A percentile compares a stretch with the other conserved stretches of the same genome.
Conservation (phyloP, 2,888 invertebrate genomes). For the Tipula unca region DNA sequence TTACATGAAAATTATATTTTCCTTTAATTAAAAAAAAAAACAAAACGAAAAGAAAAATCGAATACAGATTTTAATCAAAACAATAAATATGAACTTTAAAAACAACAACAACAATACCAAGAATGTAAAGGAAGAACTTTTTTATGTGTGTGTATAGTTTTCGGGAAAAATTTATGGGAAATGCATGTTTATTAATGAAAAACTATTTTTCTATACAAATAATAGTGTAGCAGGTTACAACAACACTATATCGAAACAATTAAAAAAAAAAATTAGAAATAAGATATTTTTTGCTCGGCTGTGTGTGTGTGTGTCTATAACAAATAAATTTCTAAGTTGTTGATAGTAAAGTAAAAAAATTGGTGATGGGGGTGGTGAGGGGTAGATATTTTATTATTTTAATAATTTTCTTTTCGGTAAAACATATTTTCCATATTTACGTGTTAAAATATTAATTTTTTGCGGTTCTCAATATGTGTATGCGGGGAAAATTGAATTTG, state of each 20-base stretch:
- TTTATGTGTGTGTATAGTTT: background rate
- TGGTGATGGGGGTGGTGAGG: background rate
- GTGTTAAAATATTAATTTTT: background rate
- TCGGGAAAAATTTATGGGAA: background rate
- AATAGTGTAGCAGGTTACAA: background rate
- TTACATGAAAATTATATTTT: background rate
- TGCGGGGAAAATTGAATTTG: background rate
- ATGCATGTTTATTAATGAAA: conserved; percentile 8
- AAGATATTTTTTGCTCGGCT: background rate
- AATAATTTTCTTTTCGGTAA: background rate
- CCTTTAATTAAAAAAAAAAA: conserved; percentile 2
- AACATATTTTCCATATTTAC: background rate
- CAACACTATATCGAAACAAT: background rate
- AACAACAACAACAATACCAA: background rate
- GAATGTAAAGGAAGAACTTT: background rate
- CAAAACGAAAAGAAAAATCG: background rate
- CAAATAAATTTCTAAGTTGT: background rate
- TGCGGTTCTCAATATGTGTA: background rate
- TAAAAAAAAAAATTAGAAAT: background rate
- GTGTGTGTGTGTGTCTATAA: background rate
- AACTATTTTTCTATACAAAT: background rate
- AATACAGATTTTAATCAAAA: conserved; percentile 14
- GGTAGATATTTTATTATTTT: background rate
- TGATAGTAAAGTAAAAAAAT: background rate
- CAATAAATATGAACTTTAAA: background rate